These are phyloP conservation scores for Hydroisotoma schaefferi DNA, from an alignment of 2,888 invertebrate species.

Conservation along the genomic window DNA sequence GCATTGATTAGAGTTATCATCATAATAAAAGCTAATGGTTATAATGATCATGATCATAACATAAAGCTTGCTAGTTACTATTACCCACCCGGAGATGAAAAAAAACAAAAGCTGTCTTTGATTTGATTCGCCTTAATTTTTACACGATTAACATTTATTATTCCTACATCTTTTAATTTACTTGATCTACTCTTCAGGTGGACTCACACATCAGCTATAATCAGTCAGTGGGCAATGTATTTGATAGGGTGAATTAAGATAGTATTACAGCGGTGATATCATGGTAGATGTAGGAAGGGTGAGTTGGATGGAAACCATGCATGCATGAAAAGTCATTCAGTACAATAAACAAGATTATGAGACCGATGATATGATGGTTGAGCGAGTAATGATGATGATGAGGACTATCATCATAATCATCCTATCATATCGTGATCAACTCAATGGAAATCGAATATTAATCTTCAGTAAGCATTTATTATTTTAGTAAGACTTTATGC, in stretches of 20 bases:
- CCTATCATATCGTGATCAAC: conserved; percentile 21
- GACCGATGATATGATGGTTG: conserved; percentile 12
- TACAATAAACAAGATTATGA: too few species aligned
- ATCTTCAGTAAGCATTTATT: conserved; percentile 5
- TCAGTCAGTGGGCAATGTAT: neutral
- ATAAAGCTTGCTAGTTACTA: neutral
- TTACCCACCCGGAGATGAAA: too few species aligned
- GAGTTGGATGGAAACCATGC: neutral
- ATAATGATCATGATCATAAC: neutral
- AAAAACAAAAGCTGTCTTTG: conserved; percentile 6
- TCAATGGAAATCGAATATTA: conserved; percentile 10
- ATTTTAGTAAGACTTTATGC: neutral
- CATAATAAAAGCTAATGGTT: conserved; percentile 6
- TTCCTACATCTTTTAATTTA: neutral
- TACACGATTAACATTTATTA: too few species aligned
- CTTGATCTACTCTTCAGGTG: conserved; percentile 1
- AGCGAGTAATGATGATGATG: conserved; percentile 15
- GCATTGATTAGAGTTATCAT: conserved; percentile 12
- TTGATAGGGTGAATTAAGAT: too few species aligned
- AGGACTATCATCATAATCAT: conserved; percentile 20
- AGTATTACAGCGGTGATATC: too few species aligned
- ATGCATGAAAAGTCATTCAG: too few species aligned
- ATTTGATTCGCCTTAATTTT: neutral
- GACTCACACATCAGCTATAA: neutral
- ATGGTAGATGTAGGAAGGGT: neutral